Evolutionary conservation across 2,113 vertebrate genomes (phyloP), one percentile per base, ranked within the genome.

Genomic region (Cyanistes caeruleus): DNA sequence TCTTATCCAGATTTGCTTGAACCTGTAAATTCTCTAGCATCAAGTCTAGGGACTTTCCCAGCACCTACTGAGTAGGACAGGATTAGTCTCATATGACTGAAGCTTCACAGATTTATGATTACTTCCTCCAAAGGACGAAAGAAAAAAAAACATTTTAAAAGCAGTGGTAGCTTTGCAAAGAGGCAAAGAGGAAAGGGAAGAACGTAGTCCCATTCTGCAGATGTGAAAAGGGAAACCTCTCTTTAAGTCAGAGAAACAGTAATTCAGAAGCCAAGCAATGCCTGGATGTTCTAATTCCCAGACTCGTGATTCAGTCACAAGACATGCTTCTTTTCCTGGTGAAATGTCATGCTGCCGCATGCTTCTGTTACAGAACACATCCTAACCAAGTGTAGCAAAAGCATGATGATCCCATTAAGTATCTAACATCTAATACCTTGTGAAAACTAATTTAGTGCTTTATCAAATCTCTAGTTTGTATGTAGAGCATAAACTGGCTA

Each of bases 391-490:
- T 97, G 83, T 93, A 97, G 90, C 58, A 75, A 80, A 90, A 85
- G 94, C 87, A 93, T 64, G 44, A 95, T 94, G 89, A 97, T 96
- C 86, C 95, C 81, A 96, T 97, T 96, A 97, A 92, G 72, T 92
- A 83, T 76, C 89, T 86, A 80, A 76, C 64, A 95, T 81, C 89
- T 94, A 82, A 97, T 69, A 93, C 77, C 46, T 91, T 82, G 74
- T 72, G 93, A 97, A 76, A 95, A 90, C 78, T 95, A 91, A 95
- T 95, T 89, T 87, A 88, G 80, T 93, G 78, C 87, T 95, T 96
- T 96, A 97, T 96, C 96, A 96, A 97, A 97, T 96, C 96, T 92
- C 95, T 95, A 96, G 96, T 96, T 97, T 97, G 96, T 97, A 97
- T 94, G 96, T 96, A 95, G 64, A 97, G 90, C 93, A 93, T 94